Percentiles rank a stretch among this genome's conserved stretches.
Conservation (phyloP, 2,888 invertebrate species). For the Agrotis segetum region DNA sequence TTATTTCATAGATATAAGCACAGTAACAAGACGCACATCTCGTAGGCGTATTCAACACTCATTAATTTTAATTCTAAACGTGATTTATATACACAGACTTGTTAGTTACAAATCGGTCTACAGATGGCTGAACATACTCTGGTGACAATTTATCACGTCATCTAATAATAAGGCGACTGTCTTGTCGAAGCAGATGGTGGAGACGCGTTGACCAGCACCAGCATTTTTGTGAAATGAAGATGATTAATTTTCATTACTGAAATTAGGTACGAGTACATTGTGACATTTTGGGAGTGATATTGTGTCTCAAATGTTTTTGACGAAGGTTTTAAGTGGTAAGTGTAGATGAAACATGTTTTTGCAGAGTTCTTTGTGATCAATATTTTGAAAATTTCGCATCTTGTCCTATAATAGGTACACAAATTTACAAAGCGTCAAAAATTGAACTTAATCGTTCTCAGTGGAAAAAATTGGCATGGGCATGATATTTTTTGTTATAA, state of each 20-base stretch:
- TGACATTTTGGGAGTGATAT: conserved; percentile 15
- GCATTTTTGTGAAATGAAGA: conserved; percentile 50
- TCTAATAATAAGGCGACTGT: conserved; percentile 75
- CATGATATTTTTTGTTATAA: too few relatives aligned
- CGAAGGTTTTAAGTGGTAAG: not conserved
- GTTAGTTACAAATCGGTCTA: conserved; percentile 44
- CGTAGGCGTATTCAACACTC: conserved; percentile 39
- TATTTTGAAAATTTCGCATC: too few relatives aligned
- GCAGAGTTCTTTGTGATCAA: too few relatives aligned
- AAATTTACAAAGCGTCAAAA: too few relatives aligned
- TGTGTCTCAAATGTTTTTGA: conserved; percentile 2
- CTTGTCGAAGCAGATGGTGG: conserved; percentile 76
- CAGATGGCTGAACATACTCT: conserved; percentile 51
- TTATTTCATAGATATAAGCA: too few relatives aligned
- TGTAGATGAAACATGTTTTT: not conserved
- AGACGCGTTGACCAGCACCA: conserved; percentile 68
- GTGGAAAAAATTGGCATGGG: too few relatives aligned
- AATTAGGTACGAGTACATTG: conserved; percentile 10
- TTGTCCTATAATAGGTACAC: too few relatives aligned
- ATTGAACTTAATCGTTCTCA: too few relatives aligned
- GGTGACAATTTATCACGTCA: conserved; percentile 75
- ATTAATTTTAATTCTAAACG: conserved; percentile 56
- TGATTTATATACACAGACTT: conserved; percentile 62
- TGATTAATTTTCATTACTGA: conserved; percentile 50
- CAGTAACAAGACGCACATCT: not conserved